A percentile compares a stretch with the other conserved stretches of the same genome.
Evolutionary conservation across 30 jellyfish, hydroid and myxozoan species (phyloP).

Genomic region (Rhopilema esculentum): DNA sequence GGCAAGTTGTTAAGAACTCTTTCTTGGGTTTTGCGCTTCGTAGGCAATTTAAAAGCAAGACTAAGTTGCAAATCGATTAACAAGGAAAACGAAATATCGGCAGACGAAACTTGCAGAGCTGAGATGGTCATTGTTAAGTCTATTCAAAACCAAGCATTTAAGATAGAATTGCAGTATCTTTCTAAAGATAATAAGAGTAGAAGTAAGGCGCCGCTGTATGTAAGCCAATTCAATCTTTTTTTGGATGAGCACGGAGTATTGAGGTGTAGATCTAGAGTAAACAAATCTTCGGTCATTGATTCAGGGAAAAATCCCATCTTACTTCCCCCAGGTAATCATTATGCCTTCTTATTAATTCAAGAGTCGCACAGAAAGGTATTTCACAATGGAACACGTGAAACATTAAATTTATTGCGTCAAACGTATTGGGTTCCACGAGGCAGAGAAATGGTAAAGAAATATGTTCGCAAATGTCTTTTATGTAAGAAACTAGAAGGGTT

Average conservation of each 20-base stretch:
- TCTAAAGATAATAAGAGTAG: not conserved
- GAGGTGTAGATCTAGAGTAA: constrained; percentile 47
- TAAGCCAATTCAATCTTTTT: constrained; percentile 60
- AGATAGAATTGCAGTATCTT: constrained; percentile 32
- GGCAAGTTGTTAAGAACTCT: constrained; percentile 39
- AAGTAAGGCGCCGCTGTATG: constrained; percentile 54
- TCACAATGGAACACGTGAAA: constrained; percentile 58
- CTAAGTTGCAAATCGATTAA: constrained; percentile 6
- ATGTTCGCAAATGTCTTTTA: constrained; percentile 26
- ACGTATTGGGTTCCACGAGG: constrained; percentile 74
- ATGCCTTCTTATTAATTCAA: constrained; percentile 15
- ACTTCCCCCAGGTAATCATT: constrained; percentile 56
- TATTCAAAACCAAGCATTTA: constrained; percentile 42
- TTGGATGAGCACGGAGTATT: no score
- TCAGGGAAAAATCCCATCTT: constrained; percentile 63
- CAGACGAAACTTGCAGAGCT: constrained; percentile 43
- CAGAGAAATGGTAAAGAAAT: constrained; percentile 52
- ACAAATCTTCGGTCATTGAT: constrained; percentile 42
- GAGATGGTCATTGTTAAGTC: constrained; percentile 41
- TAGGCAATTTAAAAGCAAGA: constrained; percentile 34
- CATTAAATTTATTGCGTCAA: constrained; percentile 59
- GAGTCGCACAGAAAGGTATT: constrained; percentile 64
- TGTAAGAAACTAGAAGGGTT: constrained; percentile 43
- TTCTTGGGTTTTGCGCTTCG: constrained; percentile 50
- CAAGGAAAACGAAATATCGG: constrained; percentile 36